Percentiles rank a stretch among this genome's conserved stretches.
These are phyloP conservation scores for Bathynomus jamesi DNA, from an alignment of 1,140 invertebrate species.

Conservation along the genomic window DNA sequence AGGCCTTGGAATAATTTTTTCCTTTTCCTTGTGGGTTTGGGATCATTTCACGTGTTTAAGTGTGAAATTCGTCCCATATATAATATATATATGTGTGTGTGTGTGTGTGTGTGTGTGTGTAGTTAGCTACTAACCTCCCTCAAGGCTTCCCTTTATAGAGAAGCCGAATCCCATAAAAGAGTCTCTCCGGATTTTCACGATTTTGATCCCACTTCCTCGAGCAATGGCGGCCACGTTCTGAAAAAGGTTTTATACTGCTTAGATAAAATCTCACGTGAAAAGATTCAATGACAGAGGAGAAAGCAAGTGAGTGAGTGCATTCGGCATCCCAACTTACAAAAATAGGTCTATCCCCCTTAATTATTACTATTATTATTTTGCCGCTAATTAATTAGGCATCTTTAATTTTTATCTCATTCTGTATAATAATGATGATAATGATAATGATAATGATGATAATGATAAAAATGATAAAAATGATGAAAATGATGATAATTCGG, in stretches of 20 bases:
- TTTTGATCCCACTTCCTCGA: slow-evolving; percentile 23
- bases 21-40: too few species aligned
- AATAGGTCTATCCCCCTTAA: too few species aligned
- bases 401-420: too few species aligned
- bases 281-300: background rate
- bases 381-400: too few species aligned
- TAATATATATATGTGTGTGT: background rate
- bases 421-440: too few species aligned
- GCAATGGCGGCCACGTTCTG: slow-evolving; percentile 14
- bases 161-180: slow-evolving; percentile 62
- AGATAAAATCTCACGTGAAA: background rate
- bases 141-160: slow-evolving; percentile 79
- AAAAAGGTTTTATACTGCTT: slow-evolving; percentile 16
- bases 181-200: slow-evolving; percentile 25
- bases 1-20: too few species aligned
- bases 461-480: too few species aligned
- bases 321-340: background rate
- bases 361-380: too few species aligned
- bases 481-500: too few species aligned
- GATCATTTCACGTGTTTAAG: too few species aligned
- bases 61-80: too few species aligned
- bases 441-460: too few species aligned
- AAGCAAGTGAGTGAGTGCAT: background rate
- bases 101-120: background rate
- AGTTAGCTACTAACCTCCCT: slow-evolving; percentile 48